Base-by-base conservation (phyloP, 2,888 invertebrate species). In the Tanaodytes sp. region DNA sequence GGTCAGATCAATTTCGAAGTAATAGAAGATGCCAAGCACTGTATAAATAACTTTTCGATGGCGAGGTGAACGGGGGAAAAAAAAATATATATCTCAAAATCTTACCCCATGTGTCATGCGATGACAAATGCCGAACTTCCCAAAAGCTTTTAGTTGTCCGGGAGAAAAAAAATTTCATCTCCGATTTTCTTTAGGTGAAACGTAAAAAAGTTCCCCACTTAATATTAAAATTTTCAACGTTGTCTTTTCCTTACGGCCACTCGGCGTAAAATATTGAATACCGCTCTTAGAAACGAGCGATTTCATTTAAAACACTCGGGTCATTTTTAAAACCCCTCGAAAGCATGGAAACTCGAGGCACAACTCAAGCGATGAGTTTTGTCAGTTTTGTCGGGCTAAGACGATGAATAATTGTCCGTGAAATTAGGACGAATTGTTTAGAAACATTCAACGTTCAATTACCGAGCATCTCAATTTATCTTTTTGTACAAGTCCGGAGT, bases 111-210 rank as follows among this genome's bases (percentile, higher is more conserved):
- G 19, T 40, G 63, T 63, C 63, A 48, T 42, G 16, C 16, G 40
- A 40, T 54, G 63, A 63, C 54, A 63, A 63, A 63, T 63, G 54
- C 20, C 49, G 19, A 55, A 55, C 49, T 63, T 63, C 42, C 30
- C 43, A 9, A 55, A 63, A 63, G 63, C 63, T 63, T 63, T 63
- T 63, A 63, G 55, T 55, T 48, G 23, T 15, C 54, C 36, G 18
- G 33, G n/a, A n/a, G n/a, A n/a, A n/a, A n/a, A n/a, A n/a, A 37
- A 55, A 63, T 36, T 63, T 63, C 55, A 54, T 63, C 52, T 62
- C 62, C 46, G 46, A 62, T 62, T 62, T 62, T 62, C 52, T 37
- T 54, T 20, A 8, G 40, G 20, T 31, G 11, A 52, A 63, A 55
- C 40, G 20, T 31, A 30, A 58, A 63, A 63, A 63, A 40, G 16